phyloP scores from a whole-genome alignment of 2,797 vertebrate species.

The Leptatherina wallacei region DNA sequence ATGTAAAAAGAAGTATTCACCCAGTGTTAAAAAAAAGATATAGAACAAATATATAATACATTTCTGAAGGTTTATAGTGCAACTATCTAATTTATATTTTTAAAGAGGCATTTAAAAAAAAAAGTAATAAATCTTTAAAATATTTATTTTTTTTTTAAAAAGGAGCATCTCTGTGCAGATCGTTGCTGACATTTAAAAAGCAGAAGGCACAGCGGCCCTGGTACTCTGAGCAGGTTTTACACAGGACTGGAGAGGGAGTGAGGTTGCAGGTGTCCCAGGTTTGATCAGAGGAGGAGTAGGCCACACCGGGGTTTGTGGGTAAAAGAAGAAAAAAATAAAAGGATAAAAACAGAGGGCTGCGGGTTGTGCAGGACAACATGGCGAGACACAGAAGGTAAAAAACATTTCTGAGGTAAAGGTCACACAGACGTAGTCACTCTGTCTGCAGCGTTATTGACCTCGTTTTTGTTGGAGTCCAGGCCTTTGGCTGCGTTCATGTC shows the following conservation, averaged over 20 bases:
- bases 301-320: slow-evolving; percentile 80
- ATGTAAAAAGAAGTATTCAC: slow-evolving; percentile 83
- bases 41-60: slow-evolving; percentile 77
- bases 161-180: slow-evolving; percentile 83
- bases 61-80: slow-evolving; percentile 86
- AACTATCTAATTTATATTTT: slow-evolving; percentile 77
- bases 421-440: slow-evolving; percentile 98
- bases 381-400: slow-evolving; percentile 88
- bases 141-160: slow-evolving; percentile 56
- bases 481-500: slow-evolving; percentile 97
- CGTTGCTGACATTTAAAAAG: slow-evolving; percentile 79
- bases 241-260: slow-evolving; percentile 72
- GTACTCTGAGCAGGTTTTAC: slow-evolving; percentile 61
- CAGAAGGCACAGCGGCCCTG: slow-evolving; percentile 89
- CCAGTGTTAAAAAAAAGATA: slow-evolving; percentile 88
- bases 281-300: slow-evolving; percentile 79
- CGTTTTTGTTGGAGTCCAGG: slow-evolving; percentile 99
- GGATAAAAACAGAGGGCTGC: slow-evolving; percentile 20
- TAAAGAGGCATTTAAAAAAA: slow-evolving; percentile 75
- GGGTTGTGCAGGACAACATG: slow-evolving; percentile 78
- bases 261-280: slow-evolving; percentile 79
- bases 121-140: slow-evolving; percentile 81
- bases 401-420: slow-evolving; percentile 82
- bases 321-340: slow-evolving; percentile 33
- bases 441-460: slow-evolving; percentile 97